Evolutionary conservation across 2,113 vertebrate species (phyloP).

Genomic region (Siphamia tubifer): DNA sequence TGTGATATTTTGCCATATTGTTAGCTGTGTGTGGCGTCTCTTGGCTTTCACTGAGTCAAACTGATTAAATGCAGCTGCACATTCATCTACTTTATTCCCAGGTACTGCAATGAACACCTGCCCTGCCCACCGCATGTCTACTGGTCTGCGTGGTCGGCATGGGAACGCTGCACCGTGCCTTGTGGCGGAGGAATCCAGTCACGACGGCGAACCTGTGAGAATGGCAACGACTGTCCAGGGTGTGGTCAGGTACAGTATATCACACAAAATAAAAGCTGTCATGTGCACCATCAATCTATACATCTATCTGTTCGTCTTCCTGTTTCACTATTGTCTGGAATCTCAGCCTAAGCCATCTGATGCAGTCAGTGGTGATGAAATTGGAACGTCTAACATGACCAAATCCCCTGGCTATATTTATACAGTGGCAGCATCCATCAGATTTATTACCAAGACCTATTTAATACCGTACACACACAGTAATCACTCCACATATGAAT

Average conservation of each 20-base stretch:
- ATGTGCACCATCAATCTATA: not conserved
- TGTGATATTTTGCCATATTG: too few species aligned
- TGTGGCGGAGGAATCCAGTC: slow-evolving; percentile 96
- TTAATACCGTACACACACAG: slow-evolving; percentile 34
- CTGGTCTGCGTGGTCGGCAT: slow-evolving; percentile 96
- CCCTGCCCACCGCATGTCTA: slow-evolving; percentile 92
- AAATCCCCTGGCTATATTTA: slow-evolving; percentile 64
- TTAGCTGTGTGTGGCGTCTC: too few species aligned
- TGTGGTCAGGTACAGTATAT: slow-evolving; percentile 90
- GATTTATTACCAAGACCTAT: slow-evolving; percentile 63
- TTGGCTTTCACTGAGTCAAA: not conserved
- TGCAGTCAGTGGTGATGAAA: slow-evolving; percentile 45
- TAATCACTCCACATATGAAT: slow-evolving; percentile 57
- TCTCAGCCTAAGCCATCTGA: slow-evolving; percentile 12
- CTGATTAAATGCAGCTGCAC: not conserved
- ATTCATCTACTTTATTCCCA: slow-evolving; percentile 50
- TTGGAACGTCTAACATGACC: slow-evolving; percentile 40
- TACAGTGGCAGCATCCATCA: slow-evolving; percentile 44
- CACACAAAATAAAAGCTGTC: not conserved
- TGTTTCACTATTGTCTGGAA: slow-evolving; percentile 2
- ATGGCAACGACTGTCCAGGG: slow-evolving; percentile 93
- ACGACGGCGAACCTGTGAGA: slow-evolving; percentile 90
- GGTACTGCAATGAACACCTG: slow-evolving; percentile 97
- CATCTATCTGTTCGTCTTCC: not conserved
- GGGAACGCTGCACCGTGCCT: slow-evolving; percentile 94